Base-by-base conservation (phyloP, 1,140 invertebrate genomes). In the Colletes latitarsis region DNA sequence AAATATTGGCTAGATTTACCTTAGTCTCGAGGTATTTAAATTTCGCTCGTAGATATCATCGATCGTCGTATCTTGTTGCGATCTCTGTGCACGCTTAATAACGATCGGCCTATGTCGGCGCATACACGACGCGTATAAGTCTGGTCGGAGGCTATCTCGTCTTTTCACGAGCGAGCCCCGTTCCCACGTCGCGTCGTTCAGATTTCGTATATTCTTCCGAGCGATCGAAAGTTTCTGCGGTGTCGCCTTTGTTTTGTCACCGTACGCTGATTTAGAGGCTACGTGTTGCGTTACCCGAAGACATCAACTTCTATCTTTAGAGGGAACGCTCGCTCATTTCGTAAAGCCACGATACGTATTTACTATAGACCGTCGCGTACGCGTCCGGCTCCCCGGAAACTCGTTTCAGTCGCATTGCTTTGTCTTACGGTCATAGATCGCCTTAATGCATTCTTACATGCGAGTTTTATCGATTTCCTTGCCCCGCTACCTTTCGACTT, bases 261-360 rank as follows among this genome's bases (percentile, higher is more conserved):
- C 46, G 6, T 53, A 15, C 19, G 12, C 58, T 55, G 80, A 85
- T 85, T 79, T 77, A 57, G 57, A 72, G 72, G 41, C 74, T 63
- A 82, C 83, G 80, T 75, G 84, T 86, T 72, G 75, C 83, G 67
- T 85, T 79, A 73, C 52, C 30, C 62, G 52, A 62, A 85, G 83
- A 79, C 84, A 85, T 86, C 83, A 73, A 85, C 83, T 72, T 79
- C 81, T 85, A 86, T 86, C 84, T 86, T 86, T 86, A 82, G 83
- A 86, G 80, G 43, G 55, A 64, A 58, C 71, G 82, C 19, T 85
- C 62, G 83, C 79, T 82, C 83, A 64, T 85, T 85, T 85, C 73
- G 68, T 74, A 62, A 58, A 66, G 53, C 58, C 64, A 46, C 62
- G 58, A 53, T 53, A 80, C 55, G 64, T 67, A 67, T 55, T n/a